Conservation (phyloP, 1,140 invertebrate species). For the Drosophila sturtevanti region DNA sequence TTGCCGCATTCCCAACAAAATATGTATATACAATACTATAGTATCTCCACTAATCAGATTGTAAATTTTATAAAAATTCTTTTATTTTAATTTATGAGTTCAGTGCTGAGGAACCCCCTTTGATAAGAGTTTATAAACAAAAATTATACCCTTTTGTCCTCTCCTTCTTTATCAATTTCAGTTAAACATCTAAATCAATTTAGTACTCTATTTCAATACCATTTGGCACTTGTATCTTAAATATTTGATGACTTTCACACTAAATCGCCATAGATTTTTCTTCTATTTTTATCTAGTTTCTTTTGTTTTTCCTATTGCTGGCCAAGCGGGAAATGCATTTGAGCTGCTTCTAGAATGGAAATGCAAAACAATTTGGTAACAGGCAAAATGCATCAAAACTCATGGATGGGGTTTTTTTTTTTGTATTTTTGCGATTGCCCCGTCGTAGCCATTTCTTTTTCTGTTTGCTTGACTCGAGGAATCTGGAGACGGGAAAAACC, state of each 20-base stretch:
- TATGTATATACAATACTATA: not conserved
- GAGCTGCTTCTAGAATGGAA: constrained; percentile 28
- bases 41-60: not conserved
- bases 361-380: constrained; percentile 75
- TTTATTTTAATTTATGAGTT: not conserved
- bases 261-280: constrained; percentile 7
- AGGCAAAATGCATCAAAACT: constrained; percentile 76
- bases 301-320: not conserved
- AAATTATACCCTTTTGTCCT: not conserved
- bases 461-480: constrained; percentile 18
- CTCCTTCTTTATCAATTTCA: not conserved
- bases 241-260: constrained; percentile 60
- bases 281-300: not conserved
- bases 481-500: constrained; percentile 52
- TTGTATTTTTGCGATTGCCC: constrained; percentile 1
- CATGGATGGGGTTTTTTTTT: constrained; percentile 26
- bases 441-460: not conserved
- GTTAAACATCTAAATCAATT: constrained; percentile 39
- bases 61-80: not conserved
- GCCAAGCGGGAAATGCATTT: constrained; percentile 25
- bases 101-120: not conserved
- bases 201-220: constrained; percentile 22
- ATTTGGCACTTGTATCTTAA: constrained; percentile 47
- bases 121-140: not conserved
- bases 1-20: not conserved